Evolutionary conservation across 1,140 invertebrate genomes (phyloP).

Genomic region (Apolygus lucorum): DNA sequence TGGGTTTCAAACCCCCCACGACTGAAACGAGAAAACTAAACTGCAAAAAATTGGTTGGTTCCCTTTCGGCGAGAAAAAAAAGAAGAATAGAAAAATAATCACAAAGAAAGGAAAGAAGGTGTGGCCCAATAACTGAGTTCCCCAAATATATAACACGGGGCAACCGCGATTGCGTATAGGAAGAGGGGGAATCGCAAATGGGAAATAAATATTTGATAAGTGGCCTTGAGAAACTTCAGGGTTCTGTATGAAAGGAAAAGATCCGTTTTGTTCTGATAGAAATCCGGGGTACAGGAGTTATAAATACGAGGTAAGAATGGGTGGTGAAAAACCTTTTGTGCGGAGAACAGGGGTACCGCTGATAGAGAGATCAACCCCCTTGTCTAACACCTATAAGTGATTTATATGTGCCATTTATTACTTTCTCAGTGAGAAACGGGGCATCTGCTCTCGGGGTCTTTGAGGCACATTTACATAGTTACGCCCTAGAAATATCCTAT

Average conservation of each 20-base stretch:
- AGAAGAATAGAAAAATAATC: too few relatives aligned
- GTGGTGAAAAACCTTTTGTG: constrained; percentile 10
- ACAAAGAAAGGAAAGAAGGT: not conserved
- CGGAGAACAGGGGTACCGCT: not conserved
- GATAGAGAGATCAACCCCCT: constrained; percentile 8
- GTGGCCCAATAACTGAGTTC: constrained; percentile 3
- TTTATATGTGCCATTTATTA: not conserved
- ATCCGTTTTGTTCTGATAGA: not conserved
- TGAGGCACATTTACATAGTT: constrained; percentile 7
- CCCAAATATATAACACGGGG: constrained; percentile 7
- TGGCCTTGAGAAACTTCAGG: constrained; percentile 1
- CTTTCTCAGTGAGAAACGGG: too few relatives aligned
- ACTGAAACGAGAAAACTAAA: not conserved
- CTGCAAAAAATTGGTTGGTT: not conserved
- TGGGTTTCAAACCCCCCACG: not conserved
- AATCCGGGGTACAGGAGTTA: not conserved
- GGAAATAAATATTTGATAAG: constrained; percentile 14
- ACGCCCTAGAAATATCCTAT: constrained; percentile 8
- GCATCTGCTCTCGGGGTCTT: not conserved
- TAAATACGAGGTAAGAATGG: constrained; percentile 1
- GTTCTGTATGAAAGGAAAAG: not conserved
- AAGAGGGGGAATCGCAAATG: not conserved
- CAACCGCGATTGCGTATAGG: constrained; percentile 1
- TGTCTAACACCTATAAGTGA: constrained; percentile 6
- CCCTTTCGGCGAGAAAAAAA: too few relatives aligned